Base-by-base conservation (phyloP, 2,888 invertebrate species). In the Macrosoma leucophasiata region DNA sequence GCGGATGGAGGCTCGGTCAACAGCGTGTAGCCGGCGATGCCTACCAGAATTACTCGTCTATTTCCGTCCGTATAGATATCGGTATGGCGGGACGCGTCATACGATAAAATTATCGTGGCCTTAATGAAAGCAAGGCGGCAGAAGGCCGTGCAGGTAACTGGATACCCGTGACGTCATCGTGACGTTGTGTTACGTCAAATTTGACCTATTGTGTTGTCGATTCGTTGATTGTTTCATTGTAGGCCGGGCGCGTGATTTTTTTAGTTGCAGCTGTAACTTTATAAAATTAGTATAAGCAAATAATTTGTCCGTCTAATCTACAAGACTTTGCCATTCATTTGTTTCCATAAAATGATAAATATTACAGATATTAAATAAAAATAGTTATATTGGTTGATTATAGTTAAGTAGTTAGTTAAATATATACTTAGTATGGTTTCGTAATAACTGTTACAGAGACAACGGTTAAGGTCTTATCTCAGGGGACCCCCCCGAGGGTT, bases 91-190 rank as follows among this genome's bases (percentile, higher is more conserved):
- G 48, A 34, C 61, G 62, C 78, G 78, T 82, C 81, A 81, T 66
- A 53, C 61, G 76, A 79, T 79, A 81, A 82, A 75, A 74, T 82
- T 82, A 82, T 79, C 77, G 58, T 51, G 74, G 63, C 74, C 70
- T 76, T 81, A 79, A 79, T 81, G 74, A 76, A 73, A 69, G 54
- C 56, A 58, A 55, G n/a, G 51, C 48, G 55, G 43, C 43, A 54
- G 71, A 65, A 77, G 75, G 77, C 69, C 76, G 61, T 26, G 43
- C 67, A 72, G 76, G 79, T 78, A 81, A 82, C 56, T 62, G 49
- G 76, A 82, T 57, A 71, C 72, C 55, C 7, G 61, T 75, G 73
- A 74, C 76, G 78, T 65, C 57, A 60, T 12, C 1, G 33, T 58
- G 61, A 70, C 69, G 70, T 52, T 26, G 34, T 24, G 14, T 11